These are phyloP conservation scores for Sarcophaga rosellei DNA, from an alignment of 2,888 invertebrate genomes.

Conservation along the genomic window DNA sequence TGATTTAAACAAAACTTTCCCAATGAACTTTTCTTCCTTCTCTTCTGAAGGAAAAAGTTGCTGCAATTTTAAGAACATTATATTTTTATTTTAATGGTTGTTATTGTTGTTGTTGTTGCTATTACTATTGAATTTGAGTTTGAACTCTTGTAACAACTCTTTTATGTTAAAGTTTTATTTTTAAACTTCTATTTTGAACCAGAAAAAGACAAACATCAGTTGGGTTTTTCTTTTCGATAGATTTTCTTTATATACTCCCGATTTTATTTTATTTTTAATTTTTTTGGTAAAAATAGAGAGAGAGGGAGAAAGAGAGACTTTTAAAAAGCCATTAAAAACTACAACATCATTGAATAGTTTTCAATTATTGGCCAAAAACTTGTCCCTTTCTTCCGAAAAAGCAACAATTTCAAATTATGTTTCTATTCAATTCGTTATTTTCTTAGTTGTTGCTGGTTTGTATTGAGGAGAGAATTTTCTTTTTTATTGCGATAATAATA, in stretches of 20 bases:
- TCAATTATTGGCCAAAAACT: conserved; percentile 27
- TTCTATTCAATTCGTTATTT: neutral
- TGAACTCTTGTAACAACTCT: neutral
- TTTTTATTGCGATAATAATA: neutral
- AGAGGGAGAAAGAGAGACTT: neutral
- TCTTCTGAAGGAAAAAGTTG: conserved; percentile 22
- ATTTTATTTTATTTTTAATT: neutral
- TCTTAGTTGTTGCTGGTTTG: neutral
- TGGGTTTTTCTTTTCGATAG: neutral
- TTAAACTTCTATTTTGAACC: conserved; percentile 3
- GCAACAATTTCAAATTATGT: neutral
- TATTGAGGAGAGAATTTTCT: neutral
- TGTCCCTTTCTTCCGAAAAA: neutral
- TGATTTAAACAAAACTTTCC: conserved; percentile 54
- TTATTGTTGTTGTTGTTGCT: neutral
- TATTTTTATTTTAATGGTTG: neutral
- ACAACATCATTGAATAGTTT: conserved; percentile 25
- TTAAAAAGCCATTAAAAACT: conserved; percentile 30
- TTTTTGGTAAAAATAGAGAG: neutral
- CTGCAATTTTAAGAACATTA: conserved; percentile 39
- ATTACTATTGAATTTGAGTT: neutral
- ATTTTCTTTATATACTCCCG: neutral
- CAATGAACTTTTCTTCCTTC: conserved; percentile 19
- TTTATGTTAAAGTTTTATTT: neutral
- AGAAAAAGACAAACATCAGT: conserved; percentile 3